Evolutionary conservation across 1,140 invertebrate genomes (phyloP).

Genomic region (Sogatella furcifera): DNA sequence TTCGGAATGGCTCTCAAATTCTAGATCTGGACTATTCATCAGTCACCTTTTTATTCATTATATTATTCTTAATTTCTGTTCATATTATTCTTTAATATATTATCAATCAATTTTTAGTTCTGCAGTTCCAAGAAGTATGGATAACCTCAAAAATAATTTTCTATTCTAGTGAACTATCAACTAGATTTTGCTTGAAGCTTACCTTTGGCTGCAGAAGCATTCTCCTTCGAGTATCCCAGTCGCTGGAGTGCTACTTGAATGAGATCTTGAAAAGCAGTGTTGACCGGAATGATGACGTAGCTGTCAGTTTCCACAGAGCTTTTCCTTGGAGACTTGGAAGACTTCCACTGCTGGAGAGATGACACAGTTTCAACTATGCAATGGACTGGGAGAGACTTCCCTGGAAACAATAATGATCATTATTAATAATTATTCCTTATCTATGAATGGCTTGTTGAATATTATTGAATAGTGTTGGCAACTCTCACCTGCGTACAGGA

Average conservation of each 20-base stretch:
- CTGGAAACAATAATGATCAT: conserved; percentile 41
- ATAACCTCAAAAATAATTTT: conserved; percentile 23
- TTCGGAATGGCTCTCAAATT: no score
- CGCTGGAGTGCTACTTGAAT: conserved; percentile 64
- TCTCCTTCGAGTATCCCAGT: conserved; percentile 65
- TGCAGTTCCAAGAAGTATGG: no score
- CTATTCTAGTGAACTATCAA: no score
- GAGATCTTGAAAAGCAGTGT: conserved; percentile 74
- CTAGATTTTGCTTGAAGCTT: conserved; percentile 12
- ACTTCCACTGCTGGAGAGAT: conserved; percentile 32
- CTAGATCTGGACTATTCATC: no score
- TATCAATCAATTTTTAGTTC: no score
- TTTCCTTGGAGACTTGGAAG: conserved; percentile 42
- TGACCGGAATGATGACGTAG: conserved; percentile 86
- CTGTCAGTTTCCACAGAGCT: conserved; percentile 76
- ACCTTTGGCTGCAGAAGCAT: conserved; percentile 70
- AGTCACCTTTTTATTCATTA: no score
- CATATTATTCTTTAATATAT: no score
- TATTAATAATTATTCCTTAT: no score
- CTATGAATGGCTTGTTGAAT: no score
- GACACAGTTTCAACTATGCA: conserved; percentile 75
- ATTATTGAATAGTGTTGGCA: no score
- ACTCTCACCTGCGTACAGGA: no score
- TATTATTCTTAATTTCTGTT: no score
- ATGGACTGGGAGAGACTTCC: conserved; percentile 83